phyloP scores from a whole-genome alignment of 2,113 vertebrate species.

The Brienomyrus brachyistius region DNA sequence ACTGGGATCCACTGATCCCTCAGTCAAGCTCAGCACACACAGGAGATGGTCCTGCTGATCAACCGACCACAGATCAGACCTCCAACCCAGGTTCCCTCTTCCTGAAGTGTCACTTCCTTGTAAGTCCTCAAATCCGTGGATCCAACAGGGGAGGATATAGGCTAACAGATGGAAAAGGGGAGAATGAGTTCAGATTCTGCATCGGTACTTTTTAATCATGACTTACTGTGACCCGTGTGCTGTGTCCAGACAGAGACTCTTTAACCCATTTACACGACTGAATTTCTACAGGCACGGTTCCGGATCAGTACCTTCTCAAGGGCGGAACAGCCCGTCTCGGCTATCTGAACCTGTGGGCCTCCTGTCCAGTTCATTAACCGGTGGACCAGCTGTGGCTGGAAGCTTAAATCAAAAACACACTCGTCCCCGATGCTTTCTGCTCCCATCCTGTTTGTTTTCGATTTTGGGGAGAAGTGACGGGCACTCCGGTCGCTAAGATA shows the following conservation, averaged over 20 bases:
- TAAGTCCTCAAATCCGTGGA: background rate
- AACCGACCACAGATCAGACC: background rate
- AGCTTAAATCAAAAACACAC: constrained; percentile 3
- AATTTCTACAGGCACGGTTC: background rate
- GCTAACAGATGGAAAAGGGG: background rate
- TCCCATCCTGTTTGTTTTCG: background rate
- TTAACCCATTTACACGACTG: background rate
- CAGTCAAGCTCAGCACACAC: background rate
- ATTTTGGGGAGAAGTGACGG: background rate
- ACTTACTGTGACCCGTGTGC: background rate
- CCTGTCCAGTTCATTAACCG: constrained; percentile 1
- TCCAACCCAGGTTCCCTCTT: background rate
- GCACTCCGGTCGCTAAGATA: background rate
- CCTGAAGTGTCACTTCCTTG: background rate
- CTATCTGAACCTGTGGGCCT: background rate
- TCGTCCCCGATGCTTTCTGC: background rate
- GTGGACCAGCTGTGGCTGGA: background rate
- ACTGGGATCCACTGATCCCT: background rate
- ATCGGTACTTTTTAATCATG: background rate
- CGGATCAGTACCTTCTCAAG: background rate
- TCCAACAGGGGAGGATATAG: background rate
- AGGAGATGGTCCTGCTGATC: background rate
- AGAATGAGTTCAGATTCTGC: background rate
- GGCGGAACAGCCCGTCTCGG: background rate
- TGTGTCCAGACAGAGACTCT: background rate